Evolutionary conservation across 2,797 vertebrate species (phyloP), one percentile per base, ranked within the genome.

Genomic region (Malurus splendens): DNA sequence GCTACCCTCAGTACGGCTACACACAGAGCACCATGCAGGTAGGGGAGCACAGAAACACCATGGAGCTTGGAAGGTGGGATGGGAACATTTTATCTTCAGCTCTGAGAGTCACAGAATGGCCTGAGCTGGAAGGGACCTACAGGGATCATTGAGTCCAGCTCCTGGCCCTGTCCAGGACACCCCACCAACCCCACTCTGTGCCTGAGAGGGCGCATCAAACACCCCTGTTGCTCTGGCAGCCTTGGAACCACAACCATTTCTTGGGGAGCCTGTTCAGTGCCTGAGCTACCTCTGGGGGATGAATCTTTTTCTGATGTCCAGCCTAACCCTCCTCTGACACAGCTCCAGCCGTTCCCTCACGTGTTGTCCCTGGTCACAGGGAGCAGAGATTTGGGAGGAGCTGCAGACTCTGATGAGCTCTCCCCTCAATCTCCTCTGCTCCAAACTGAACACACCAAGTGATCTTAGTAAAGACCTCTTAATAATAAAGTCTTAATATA

Each of bases 1-100:
- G 97, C 71, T 98, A 97, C 24, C 97, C 97, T 12, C 98, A 99
- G 93, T 99, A 99, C 2, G 98, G 98, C 70, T 99, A 99, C 95
- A 96, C 98, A 0, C 98, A 98, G 94, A 98, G 97, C 74, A 91
- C 96, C 38, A 97, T 97, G 84, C 98, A 98, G 98, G 98, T 99
- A 95, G 88, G 86, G n/a, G 28, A n/a, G 52, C 71, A 30, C 77
- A 73, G 41, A 56, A 87, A 24, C 38, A 12, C 9, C 6, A 13
- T 9, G 1, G 10, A 48, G 32, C 38, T 82, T 65, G 20, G 12
- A 38, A 61, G 36, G 2, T 5, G 38, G 12, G 19, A 20, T 20
- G 42, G 65, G 18, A 20, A 5, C 5, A 1, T 56, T 27, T 47
- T 50, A 10, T 27, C 33, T 36, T 55, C 41, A 38, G 14, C 36